Percentiles rank a stretch among this genome's conserved stretches.
Conservation (phyloP, 2,888 invertebrate genomes). For the Incurvaria masculella region DNA sequence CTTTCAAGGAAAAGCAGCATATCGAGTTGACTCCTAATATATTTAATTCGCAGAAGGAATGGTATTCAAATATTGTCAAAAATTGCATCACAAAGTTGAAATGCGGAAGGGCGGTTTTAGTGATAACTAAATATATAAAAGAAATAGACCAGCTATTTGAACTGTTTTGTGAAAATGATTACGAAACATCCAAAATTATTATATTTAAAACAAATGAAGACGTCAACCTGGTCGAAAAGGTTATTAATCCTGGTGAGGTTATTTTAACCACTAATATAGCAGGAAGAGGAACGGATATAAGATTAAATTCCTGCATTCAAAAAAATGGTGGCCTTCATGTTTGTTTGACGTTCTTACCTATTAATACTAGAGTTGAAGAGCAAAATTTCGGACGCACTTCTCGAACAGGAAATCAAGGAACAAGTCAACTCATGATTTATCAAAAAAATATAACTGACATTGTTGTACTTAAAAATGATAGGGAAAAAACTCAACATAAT, state of each 20-base stretch:
- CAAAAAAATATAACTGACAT: neutral
- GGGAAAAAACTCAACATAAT: constrained; percentile 4
- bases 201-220: constrained; percentile 11
- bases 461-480: neutral
- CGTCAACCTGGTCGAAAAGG: constrained; percentile 5
- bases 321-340: constrained; percentile 13
- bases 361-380: constrained; percentile 12
- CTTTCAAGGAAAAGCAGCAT: constrained; percentile 14
- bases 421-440: constrained; percentile 9
- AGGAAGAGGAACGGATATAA: constrained; percentile 14
- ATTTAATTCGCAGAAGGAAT: neutral
- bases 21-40: constrained; percentile 6
- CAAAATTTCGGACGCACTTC: constrained; percentile 14
- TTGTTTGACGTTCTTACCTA: constrained; percentile 11
- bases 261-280: constrained; percentile 14
- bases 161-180: constrained; percentile 6
- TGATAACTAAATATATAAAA: constrained; percentile 12
- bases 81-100: constrained; percentile 11
- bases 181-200: constrained; percentile 9
- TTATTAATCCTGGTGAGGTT: constrained; percentile 10
- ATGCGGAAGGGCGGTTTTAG: constrained; percentile 8
- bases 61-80: constrained; percentile 10
- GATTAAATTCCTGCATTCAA: constrained; percentile 7
- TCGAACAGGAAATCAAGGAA: constrained; percentile 11
- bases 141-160: constrained; percentile 8